Percentiles rank a stretch among this genome's conserved stretches.
Evolutionary conservation across 2,797 vertebrate genomes (phyloP).

Genomic region (Acanthiza pusilla): DNA sequence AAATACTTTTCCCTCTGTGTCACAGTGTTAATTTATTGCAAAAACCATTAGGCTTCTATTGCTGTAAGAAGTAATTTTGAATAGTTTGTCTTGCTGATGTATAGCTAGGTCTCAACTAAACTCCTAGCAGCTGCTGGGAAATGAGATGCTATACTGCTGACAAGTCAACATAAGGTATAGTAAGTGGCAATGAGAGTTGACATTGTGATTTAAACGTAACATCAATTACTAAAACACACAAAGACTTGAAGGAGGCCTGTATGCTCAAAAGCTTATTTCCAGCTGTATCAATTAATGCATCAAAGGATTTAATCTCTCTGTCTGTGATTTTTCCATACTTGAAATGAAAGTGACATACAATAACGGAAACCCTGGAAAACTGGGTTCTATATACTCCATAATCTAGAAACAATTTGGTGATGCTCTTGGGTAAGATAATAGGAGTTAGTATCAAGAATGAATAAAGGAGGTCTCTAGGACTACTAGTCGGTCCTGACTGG

Average conservation of each 20-base stretch:
- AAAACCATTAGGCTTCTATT: constrained; percentile 14
- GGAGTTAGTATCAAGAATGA: background rate
- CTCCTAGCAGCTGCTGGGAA: constrained; percentile 17
- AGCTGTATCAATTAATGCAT: background rate
- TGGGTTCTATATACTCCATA: background rate
- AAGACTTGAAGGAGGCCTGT: background rate
- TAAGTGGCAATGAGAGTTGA: background rate
- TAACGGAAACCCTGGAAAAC: background rate
- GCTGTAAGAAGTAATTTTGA: constrained; percentile 1
- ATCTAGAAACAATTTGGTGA: background rate
- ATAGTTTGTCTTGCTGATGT: background rate
- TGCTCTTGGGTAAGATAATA: background rate
- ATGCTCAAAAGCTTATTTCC: background rate
- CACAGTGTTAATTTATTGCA: background rate
- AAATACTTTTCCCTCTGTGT: background rate
- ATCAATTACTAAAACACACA: background rate
- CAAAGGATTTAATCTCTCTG: background rate
- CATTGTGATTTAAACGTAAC: background rate
- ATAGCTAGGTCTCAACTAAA: background rate
- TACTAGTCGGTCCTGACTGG: background rate
- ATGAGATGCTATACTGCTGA: background rate
- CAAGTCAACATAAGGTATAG: constrained; percentile 9
- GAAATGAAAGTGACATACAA: background rate
- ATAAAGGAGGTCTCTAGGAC: background rate
- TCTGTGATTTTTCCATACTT: background rate